These are phyloP conservation scores for Crossocerus cetratus DNA, from an alignment of 2,888 invertebrate genomes.

Conservation along the genomic window DNA sequence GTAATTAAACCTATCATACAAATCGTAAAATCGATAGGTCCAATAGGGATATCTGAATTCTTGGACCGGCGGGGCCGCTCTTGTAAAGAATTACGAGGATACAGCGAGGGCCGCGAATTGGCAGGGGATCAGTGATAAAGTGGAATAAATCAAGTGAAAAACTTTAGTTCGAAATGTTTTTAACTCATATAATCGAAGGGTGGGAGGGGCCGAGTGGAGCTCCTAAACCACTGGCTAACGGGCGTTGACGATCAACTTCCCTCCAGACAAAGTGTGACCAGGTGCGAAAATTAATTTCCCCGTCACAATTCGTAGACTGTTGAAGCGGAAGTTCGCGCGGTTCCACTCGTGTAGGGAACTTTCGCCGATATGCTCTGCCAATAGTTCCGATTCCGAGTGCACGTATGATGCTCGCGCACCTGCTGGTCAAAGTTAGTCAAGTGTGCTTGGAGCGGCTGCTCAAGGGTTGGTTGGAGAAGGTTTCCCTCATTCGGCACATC, in stretches of 20 bases:
- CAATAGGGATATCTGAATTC: constrained; percentile 36
- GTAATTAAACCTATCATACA: constrained; percentile 64
- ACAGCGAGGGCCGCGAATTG: too few species aligned
- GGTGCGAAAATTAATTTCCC: constrained; percentile 37
- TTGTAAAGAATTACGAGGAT: constrained; percentile 45
- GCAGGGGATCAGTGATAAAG: too few species aligned
- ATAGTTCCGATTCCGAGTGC: constrained; percentile 48
- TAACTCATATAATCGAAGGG: too few species aligned
- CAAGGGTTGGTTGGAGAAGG: too few species aligned
- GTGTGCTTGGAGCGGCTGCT: too few species aligned
- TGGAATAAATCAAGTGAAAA: too few species aligned
- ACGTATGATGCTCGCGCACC: constrained; percentile 11
- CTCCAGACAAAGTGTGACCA: not conserved
- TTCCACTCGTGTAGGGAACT: constrained; percentile 47
- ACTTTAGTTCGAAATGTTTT: too few species aligned
- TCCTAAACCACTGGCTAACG: too few species aligned
- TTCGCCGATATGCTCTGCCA: constrained; percentile 57
- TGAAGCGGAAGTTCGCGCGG: constrained; percentile 31
- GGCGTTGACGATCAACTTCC: too few species aligned
- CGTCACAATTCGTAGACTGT: constrained; percentile 35
- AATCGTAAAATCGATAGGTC: constrained; percentile 64
- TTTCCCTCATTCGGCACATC: too few species aligned
- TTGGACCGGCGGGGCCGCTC: constrained; percentile 32
- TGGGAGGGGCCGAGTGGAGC: too few species aligned
- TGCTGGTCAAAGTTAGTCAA: too few species aligned